Base-by-base conservation (phyloP, 2,113 vertebrate species). In the Myotis brandtii region DNA sequence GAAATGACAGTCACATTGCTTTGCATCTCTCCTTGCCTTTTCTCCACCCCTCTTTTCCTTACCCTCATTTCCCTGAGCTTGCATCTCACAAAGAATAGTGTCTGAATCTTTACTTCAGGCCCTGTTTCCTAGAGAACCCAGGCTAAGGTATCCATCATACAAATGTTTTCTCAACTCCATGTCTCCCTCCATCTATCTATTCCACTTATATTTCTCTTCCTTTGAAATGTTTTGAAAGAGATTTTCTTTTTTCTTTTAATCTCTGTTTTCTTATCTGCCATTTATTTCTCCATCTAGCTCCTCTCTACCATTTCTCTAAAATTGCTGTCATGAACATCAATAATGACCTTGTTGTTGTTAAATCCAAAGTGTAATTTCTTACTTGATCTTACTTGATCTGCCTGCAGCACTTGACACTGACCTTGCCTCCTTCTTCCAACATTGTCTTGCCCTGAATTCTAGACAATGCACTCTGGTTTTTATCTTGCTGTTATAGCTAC, bases 371-470 rank as follows among this genome's bases (percentile, higher is more conserved):
- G 79, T 93, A 83, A 95, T 89, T 95, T 93, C 43, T 89, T 69
- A 43, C n/a, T 97, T 89, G 93, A 89, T 96, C 96, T 96, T 86
- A 86, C 83, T 83, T 89, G 62, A 89, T 95, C 89, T 95, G 48
- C 73, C 86, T 96, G 56, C 7, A 80, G 79, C 73, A 73, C 69
- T 89, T 88, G 86, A 83, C 79, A 89, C 56, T 94, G 69, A 96
- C 96, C 75, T 91, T 21, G 3, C 54, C 54, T 85, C 54, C 46
- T 86, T 95, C 82, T 87, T 93, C 73, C 93, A 93, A 89, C 30
- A 89, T 46, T 86, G 34, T 93, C 59, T 91, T 93, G 23, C 11
- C 48, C 75, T 91, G 79, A 83, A 79, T 94, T 91, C 86, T 79
- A 86, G 86, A 86, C 64, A 46, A 54, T 37, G 27, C 8, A 56